Evolutionary conservation across 2,888 invertebrate species (phyloP).

Genomic region (Caenorhabditis parvicauda): DNA sequence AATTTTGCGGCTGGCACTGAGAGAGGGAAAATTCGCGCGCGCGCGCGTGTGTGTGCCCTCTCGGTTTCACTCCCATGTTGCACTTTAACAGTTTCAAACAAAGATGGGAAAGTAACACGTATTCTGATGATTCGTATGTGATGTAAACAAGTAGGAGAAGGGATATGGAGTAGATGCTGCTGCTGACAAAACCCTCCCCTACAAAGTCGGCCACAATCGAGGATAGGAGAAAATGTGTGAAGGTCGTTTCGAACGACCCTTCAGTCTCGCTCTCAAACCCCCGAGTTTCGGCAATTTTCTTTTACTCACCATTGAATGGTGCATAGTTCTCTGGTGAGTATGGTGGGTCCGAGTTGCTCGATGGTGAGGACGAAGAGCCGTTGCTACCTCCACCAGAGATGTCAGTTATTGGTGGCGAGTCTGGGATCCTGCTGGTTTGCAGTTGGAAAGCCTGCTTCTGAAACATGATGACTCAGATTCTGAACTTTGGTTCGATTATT

Average conservation of each 20-base stretch:
- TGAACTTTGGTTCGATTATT: background rate
- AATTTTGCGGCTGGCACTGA: too few relatives aligned
- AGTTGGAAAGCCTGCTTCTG: background rate
- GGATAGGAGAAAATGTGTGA: background rate
- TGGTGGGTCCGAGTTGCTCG: constrained; percentile 52
- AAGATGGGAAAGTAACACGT: too few relatives aligned
- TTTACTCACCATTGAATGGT: constrained; percentile 26
- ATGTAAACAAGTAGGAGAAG: too few relatives aligned
- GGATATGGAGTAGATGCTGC: too few relatives aligned
- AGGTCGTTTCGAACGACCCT: too few relatives aligned
- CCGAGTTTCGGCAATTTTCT: background rate
- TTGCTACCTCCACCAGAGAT: constrained; percentile 50
- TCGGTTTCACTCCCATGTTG: too few relatives aligned
- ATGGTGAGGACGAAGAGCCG: constrained; percentile 53
- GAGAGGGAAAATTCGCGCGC: too few relatives aligned
- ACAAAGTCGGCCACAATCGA: too few relatives aligned
- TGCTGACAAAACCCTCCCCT: too few relatives aligned
- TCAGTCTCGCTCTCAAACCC: constrained; percentile 13
- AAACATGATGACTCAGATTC: constrained; percentile 1
- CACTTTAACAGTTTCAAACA: too few relatives aligned
- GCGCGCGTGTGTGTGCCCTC: too few relatives aligned
- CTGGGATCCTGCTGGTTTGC: constrained; percentile 41
- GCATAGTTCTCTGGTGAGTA: constrained; percentile 55
- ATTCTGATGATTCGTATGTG: too few relatives aligned
- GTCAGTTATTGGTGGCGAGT: constrained; percentile 60